Evolutionary conservation across 2,888 invertebrate species (phyloP).

Genomic region (Acrobasis suavella): DNA sequence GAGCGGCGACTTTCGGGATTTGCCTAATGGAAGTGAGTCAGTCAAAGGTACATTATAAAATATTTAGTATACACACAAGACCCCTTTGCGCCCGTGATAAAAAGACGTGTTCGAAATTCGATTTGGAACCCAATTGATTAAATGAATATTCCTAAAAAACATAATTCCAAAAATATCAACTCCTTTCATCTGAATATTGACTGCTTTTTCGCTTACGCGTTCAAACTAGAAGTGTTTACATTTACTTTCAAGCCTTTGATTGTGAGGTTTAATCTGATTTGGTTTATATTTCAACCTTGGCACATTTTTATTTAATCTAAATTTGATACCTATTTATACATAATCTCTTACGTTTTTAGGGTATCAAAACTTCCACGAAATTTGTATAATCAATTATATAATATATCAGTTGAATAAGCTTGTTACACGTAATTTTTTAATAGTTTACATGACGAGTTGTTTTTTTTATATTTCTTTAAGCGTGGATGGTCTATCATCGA

Average conservation of each 20-base stretch:
- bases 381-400: too few species aligned
- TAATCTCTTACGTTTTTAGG: too few species aligned
- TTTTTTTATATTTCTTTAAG: too few species aligned
- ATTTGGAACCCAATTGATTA: slow-evolving; percentile 9
- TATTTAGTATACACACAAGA: not conserved
- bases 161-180: too few species aligned
- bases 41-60: slow-evolving; percentile 5
- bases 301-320: not conserved
- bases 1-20: not conserved
- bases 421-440: too few species aligned
- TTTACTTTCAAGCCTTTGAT: slow-evolving; percentile 8
- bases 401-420: not conserved
- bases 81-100: not conserved
- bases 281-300: slow-evolving; percentile 17
- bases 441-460: too few species aligned
- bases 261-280: slow-evolving; percentile 12
- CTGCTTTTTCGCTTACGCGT: not conserved
- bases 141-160: not conserved
- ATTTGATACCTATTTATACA: too few species aligned
- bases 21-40: not conserved
- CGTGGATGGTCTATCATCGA: too few species aligned
- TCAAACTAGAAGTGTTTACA: slow-evolving; percentile 12
- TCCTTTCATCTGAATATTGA: not conserved
- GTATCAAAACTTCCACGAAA: too few species aligned
- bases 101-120: slow-evolving; percentile 7